A percentile compares a stretch with the other conserved stretches of the same genome.
These are phyloP conservation scores for Craniophora ligustri DNA, from an alignment of 2,888 invertebrate species.

Conservation along the genomic window DNA sequence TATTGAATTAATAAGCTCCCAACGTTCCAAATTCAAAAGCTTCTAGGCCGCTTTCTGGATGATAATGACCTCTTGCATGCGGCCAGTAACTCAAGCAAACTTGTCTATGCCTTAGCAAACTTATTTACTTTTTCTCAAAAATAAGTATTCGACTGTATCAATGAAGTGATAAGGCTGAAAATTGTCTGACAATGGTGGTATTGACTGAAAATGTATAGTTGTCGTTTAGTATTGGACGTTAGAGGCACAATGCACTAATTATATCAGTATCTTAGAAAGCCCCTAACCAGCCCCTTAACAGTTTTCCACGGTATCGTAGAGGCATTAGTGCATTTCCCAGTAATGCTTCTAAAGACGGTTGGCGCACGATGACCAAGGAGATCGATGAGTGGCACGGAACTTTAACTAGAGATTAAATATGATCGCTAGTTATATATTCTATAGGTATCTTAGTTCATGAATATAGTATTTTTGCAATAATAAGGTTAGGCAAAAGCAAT, in stretches of 20 bases:
- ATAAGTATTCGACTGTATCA: conserved; percentile 22
- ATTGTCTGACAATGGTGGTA: conserved; percentile 33
- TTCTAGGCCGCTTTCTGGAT: conserved; percentile 73
- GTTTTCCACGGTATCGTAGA: conserved; percentile 85
- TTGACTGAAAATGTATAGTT: conserved; percentile 36
- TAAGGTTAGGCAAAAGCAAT: no score
- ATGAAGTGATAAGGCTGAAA: conserved; percentile 48
- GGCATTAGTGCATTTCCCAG: conserved; percentile 87
- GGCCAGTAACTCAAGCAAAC: conserved; percentile 81
- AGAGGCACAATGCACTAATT: conserved; percentile 86
- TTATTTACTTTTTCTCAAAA: conserved; percentile 12
- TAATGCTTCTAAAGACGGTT: conserved; percentile 86
- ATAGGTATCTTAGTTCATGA: no score
- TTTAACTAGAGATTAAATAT: conserved; percentile 25
- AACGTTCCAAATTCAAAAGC: conserved; percentile 74
- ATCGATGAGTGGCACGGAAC: conserved; percentile 56
- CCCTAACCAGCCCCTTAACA: conserved; percentile 88
- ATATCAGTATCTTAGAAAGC: conserved; percentile 88
- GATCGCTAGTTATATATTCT: no score
- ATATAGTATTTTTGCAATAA: no score
- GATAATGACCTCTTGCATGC: conserved; percentile 78
- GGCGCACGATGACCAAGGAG: conserved; percentile 81
- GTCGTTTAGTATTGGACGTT: conserved; percentile 71
- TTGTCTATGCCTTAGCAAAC: conserved; percentile 66
- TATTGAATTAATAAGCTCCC: conserved; percentile 75